Base-by-base conservation (phyloP, 2,797 vertebrate species). In the Choloepus didactylus region DNA sequence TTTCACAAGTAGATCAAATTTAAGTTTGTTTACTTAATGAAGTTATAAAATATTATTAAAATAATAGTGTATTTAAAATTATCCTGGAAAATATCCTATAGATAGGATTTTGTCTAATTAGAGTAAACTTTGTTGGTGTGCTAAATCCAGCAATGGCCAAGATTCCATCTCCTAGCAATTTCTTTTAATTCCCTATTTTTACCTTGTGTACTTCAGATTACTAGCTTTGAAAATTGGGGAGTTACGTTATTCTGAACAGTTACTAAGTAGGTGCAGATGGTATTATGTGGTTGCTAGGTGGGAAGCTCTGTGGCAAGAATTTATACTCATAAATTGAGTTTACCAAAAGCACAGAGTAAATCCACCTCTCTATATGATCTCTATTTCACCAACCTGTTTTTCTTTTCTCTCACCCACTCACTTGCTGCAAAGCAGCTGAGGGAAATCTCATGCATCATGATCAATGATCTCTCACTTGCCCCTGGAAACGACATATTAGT, bases 391-490 rank as follows among this genome's bases (percentile, higher is more conserved):
- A 91, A 54, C 21, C 23, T 44, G 38, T 41, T 91, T 96, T 88
- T 49, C 69, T 89, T 95, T 93, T 51, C 64, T 90, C 46, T 84
- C 46, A 66, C 21, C 46, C 56, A 62, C 44, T 87, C 82, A 97
- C 41, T 85, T 72, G 16, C 25, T 56, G 67, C 54, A 79, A 95
- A 89, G 59, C 25, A 44, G n/a, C 88, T 49, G 81, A 79, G 87
- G 80, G 75, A 93, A 89, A 66, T 27, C 49, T 94, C 91, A 85
- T 9, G 29, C 54, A 60, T 73, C n/a, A 69, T 70, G 85, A 97
- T 97, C 97, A 92, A 87, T 95, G 93, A 79, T 96, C 76, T 94
- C 96, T 94, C 60, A 31, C 69, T 86, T 77, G 69, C 66, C 96
- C 72, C 80, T 95, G 56, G 96, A 88, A 97, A 94, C 87, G 95